A percentile compares a stretch with the other conserved stretches of the same genome.
phyloP scores from a whole-genome alignment of 2,888 invertebrate species.

The Rhimphoctona megacephalus region DNA sequence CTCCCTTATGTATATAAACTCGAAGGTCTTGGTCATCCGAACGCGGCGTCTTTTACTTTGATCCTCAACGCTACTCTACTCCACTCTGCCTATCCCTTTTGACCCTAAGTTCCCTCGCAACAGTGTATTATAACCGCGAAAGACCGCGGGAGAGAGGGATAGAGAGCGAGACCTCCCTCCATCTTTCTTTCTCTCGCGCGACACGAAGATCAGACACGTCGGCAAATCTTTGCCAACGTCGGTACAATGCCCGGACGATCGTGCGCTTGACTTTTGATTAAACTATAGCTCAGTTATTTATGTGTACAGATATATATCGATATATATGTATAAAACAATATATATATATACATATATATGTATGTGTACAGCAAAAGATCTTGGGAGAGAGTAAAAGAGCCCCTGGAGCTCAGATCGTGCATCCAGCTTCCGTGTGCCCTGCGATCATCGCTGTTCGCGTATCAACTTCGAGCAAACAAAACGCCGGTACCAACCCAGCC shows the following conservation, averaged over 20 bases:
- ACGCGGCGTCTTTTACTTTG: slow-evolving; percentile 66
- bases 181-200: slow-evolving; percentile 7
- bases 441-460: slow-evolving; percentile 29
- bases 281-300: slow-evolving; percentile 44
- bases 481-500: slow-evolving; percentile 1
- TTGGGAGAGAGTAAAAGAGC: slow-evolving; percentile 15
- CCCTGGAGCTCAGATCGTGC: slow-evolving; percentile 56
- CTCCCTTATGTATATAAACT: neutral
- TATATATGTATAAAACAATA: neutral
- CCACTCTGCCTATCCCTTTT: slow-evolving; percentile 56
- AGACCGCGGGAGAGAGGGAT: neutral
- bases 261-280: slow-evolving; percentile 65
- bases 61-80: slow-evolving; percentile 58
- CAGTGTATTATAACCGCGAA: slow-evolving; percentile 35
- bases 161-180: neutral
- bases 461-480: slow-evolving; percentile 24
- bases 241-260: slow-evolving; percentile 60
- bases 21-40: slow-evolving; percentile 17
- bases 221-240: slow-evolving; percentile 66
- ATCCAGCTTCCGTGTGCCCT: slow-evolving; percentile 56
- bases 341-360: neutral
- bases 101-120: slow-evolving; percentile 43
- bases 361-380: neutral
- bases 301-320: slow-evolving; percentile 9
- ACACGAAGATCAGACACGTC: slow-evolving; percentile 58